These are phyloP conservation scores for Columba janthina DNA, from an alignment of 2,113 vertebrate species.

Conservation along the genomic window DNA sequence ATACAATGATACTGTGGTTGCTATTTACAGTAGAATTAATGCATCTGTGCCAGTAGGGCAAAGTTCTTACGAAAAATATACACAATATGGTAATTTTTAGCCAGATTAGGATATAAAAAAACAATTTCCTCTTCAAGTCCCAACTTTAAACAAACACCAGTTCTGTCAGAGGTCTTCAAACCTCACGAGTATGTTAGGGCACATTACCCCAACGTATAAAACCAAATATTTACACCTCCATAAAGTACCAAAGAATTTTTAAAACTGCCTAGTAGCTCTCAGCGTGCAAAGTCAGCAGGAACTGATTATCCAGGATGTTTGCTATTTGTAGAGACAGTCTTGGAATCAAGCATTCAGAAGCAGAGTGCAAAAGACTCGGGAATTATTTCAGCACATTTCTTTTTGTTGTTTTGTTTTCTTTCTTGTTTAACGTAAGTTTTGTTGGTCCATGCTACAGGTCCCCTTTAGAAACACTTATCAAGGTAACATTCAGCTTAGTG, in stretches of 20 bases:
- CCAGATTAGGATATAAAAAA: conserved; percentile 54
- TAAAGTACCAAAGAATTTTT: conserved; percentile 75
- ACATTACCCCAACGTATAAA: conserved; percentile 68
- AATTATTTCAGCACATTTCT: conserved; percentile 39
- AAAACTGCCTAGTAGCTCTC: conserved; percentile 73
- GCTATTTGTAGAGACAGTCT: conserved; percentile 54
- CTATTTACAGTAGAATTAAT: conserved; percentile 74
- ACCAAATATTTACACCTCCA: conserved; percentile 77
- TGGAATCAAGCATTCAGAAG: conserved; percentile 70
- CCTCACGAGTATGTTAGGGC: conserved; percentile 41
- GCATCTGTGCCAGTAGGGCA: conserved; percentile 64
- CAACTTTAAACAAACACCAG: conserved; percentile 42
- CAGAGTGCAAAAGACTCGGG: conserved; percentile 67
- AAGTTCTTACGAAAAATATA: conserved; percentile 69
- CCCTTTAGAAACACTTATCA: conserved; percentile 60
- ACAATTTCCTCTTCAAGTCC: conserved; percentile 30
- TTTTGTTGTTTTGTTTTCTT: neutral
- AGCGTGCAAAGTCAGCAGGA: conserved; percentile 82
- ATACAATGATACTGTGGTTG: conserved; percentile 43
- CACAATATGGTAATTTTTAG: conserved; percentile 47
- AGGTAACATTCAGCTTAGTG: conserved; percentile 73
- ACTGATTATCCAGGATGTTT: conserved; percentile 75
- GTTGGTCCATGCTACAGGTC: conserved; percentile 47
- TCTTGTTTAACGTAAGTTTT: neutral
- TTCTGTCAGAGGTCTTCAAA: conserved; percentile 23